Conservation (phyloP, 2,888 invertebrate species). For the Apomyelois bistriatella region DNA sequence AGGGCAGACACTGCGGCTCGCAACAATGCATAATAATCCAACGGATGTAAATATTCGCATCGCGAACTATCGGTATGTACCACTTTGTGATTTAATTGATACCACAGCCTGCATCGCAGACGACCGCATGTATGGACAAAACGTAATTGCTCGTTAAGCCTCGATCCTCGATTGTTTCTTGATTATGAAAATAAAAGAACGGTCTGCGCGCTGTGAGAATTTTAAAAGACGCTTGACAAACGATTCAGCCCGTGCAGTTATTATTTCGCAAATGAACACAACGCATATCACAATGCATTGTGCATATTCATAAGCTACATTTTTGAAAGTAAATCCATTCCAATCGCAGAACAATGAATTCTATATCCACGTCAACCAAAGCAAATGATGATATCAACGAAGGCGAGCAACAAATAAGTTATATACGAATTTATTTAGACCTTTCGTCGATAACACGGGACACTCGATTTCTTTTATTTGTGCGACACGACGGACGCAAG, state of each 20-base stretch:
- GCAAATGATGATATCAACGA: slow-evolving; percentile 65
- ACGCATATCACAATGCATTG: slow-evolving; percentile 21
- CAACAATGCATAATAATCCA: slow-evolving; percentile 41
- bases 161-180: slow-evolving; percentile 70
- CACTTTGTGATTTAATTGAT: slow-evolving; percentile 67
- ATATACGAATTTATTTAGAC: slow-evolving; percentile 72
- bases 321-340: slow-evolving; percentile 18
- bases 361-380: slow-evolving; percentile 21
- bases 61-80: slow-evolving; percentile 40
- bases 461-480: slow-evolving; percentile 67
- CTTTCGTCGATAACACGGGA: slow-evolving; percentile 66
- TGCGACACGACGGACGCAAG: slow-evolving; percentile 65
- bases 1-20: slow-evolving; percentile 34
- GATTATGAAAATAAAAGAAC: slow-evolving; percentile 65
- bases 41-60: slow-evolving; percentile 70
- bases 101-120: slow-evolving; percentile 42
- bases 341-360: slow-evolving; percentile 19
- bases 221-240: slow-evolving; percentile 46
- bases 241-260: slow-evolving; percentile 32
- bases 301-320: slow-evolving; percentile 26
- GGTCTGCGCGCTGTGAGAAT: slow-evolving; percentile 38
- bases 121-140: slow-evolving; percentile 57
- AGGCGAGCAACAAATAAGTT: slow-evolving; percentile 60
- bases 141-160: slow-evolving; percentile 75
- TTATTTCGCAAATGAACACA: slow-evolving; percentile 33